These are phyloP conservation scores for Coendou prehensilis DNA, from an alignment of 2,797 vertebrate genomes.

Conservation along the genomic window DNA sequence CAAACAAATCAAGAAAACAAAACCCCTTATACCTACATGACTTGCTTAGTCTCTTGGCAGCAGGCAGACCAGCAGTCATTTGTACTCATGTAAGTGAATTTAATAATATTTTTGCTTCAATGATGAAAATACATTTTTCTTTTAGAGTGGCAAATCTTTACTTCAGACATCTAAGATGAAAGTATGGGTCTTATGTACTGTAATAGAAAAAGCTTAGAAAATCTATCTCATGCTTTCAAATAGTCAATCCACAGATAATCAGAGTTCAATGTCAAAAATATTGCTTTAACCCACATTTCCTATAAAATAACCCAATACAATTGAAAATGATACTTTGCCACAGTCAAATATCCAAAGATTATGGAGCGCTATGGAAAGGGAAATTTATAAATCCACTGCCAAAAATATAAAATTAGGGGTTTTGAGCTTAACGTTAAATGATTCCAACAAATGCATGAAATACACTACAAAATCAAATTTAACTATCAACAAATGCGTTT, in stretches of 20 bases:
- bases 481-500: not conserved
- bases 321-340: constrained; percentile 45
- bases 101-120: constrained; percentile 74
- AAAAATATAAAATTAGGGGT: constrained; percentile 32
- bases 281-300: constrained; percentile 74
- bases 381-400: constrained; percentile 2
- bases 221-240: constrained; percentile 75
- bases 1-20: not conserved
- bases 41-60: not conserved
- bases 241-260: constrained; percentile 76
- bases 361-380: not conserved
- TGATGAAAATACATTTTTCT: constrained; percentile 45
- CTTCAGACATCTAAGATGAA: constrained; percentile 73
- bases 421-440: not conserved
- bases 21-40: not conserved
- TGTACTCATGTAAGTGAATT: constrained; percentile 32
- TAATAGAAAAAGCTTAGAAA: constrained; percentile 79
- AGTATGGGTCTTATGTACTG: constrained; percentile 48
- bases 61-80: constrained; percentile 55
- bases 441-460: constrained; percentile 6
- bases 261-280: constrained; percentile 76
- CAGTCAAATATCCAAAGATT: constrained; percentile 13
- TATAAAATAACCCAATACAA: constrained; percentile 35
- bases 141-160: constrained; percentile 76
- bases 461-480: not conserved